These are phyloP conservation scores for Salvator merianae DNA, from an alignment of 2,113 vertebrate species.

Conservation along the genomic window DNA sequence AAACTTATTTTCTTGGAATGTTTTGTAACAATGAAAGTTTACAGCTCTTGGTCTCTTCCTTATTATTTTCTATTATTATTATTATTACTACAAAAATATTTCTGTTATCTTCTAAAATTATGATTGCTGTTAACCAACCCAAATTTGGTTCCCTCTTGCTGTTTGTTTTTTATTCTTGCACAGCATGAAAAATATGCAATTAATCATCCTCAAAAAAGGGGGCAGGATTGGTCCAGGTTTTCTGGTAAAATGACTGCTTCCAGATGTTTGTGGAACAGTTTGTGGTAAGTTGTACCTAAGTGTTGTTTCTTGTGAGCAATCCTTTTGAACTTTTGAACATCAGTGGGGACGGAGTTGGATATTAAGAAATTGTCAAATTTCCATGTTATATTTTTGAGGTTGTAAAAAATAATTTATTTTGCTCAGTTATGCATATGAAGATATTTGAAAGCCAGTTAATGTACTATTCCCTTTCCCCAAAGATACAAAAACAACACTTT, in stretches of 20 bases:
- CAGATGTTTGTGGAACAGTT: background rate
- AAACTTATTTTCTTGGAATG: background rate
- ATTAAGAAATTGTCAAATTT: background rate
- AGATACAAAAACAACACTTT: background rate
- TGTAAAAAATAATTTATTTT: no score
- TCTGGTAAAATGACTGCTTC: background rate
- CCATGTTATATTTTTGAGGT: background rate
- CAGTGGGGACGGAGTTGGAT: background rate
- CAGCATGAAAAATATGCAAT: background rate
- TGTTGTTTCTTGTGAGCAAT: background rate
- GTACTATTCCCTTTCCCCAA: no score
- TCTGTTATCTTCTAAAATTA: background rate
- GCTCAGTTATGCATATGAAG: no score
- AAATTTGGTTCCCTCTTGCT: background rate
- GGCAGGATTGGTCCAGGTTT: background rate
- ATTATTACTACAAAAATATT: background rate
- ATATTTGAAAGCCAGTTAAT: background rate
- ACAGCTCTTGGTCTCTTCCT: background rate
- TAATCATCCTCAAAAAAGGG: background rate
- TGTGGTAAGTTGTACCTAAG: background rate
- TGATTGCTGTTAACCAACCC: background rate
- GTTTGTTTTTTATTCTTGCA: background rate
- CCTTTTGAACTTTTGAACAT: background rate
- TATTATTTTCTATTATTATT: background rate
- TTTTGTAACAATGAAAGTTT: conserved; percentile 26